These are phyloP conservation scores for Cantharis flavilabris DNA, from an alignment of 2,888 invertebrate species.

Conservation along the genomic window DNA sequence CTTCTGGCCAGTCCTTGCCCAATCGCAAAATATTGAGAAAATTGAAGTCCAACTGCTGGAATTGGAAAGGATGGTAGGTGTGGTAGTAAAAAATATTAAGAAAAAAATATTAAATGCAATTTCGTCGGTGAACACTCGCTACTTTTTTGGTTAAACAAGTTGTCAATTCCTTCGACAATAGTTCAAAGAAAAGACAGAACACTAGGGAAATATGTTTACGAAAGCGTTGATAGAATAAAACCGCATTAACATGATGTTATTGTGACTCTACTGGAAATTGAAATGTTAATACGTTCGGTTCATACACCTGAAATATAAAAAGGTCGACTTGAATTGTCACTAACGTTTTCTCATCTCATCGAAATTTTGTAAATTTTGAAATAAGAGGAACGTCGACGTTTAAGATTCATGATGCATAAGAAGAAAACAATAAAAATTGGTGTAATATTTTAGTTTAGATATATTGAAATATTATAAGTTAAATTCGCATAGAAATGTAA, in stretches of 20 bases:
- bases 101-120: not conserved
- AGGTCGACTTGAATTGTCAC: not conserved
- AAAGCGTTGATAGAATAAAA: constrained; percentile 42
- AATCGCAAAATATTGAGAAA: not conserved
- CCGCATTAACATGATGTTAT: constrained; percentile 53
- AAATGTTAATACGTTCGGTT: constrained; percentile 49
- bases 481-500: constrained; percentile 51
- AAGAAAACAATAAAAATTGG: constrained; percentile 11
- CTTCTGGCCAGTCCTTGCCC: not conserved
- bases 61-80: not conserved
- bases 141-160: constrained; percentile 35
- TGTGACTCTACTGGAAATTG: constrained; percentile 52
- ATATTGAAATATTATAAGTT: constrained; percentile 47
- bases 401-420: not conserved
- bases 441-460: constrained; percentile 22
- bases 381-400: not conserved
- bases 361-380: not conserved
- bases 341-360: not conserved
- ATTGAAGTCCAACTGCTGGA: not conserved
- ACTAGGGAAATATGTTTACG: constrained; percentile 56
- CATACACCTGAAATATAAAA: constrained; percentile 14
- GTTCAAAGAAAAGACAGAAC: constrained; percentile 55
- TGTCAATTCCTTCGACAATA: constrained; percentile 54
- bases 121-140: constrained; percentile 13
- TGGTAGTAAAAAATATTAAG: not conserved